Percentiles rank a stretch among this genome's conserved stretches.
phyloP scores from a whole-genome alignment of 2,888 invertebrate species.

The Cynaeus angustus region DNA sequence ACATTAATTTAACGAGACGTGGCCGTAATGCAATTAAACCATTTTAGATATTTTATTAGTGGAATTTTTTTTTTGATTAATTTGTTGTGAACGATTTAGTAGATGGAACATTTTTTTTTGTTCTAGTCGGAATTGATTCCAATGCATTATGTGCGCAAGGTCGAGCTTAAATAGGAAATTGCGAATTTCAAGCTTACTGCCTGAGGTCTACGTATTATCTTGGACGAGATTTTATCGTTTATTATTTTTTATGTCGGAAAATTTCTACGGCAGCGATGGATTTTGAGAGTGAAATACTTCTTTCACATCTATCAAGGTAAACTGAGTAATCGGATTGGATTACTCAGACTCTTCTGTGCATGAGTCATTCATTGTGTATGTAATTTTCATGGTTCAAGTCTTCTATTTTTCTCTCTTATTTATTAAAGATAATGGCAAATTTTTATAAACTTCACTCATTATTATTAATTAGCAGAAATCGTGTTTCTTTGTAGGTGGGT shows the following conservation, averaged over 20 bases:
- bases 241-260: not conserved
- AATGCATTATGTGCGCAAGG: conserved; percentile 26
- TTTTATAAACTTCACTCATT: conserved; percentile 4
- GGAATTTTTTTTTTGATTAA: conserved; percentile 30
- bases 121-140: conserved; percentile 17
- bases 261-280: not conserved
- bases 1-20: conserved; percentile 38
- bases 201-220: conserved; percentile 2
- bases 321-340: conserved; percentile 9
- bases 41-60: conserved; percentile 22
- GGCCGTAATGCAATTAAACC: conserved; percentile 32
- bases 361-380: conserved; percentile 32
- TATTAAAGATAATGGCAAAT: conserved; percentile 5
- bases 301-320: conserved; percentile 4
- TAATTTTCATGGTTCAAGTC: conserved; percentile 7
- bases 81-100: not conserved
- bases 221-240: not conserved
- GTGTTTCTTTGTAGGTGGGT: conserved; percentile 5
- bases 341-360: conserved; percentile 11
- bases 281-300: not conserved
- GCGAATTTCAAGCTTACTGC: conserved; percentile 12
- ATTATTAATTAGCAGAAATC: conserved; percentile 29
- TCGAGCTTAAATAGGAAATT: conserved; percentile 22
- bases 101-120: conserved; percentile 1
- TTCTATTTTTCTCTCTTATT: conserved; percentile 19